Base-by-base conservation (phyloP, 2,113 vertebrate species). In the Camelus dromedarius region DNA sequence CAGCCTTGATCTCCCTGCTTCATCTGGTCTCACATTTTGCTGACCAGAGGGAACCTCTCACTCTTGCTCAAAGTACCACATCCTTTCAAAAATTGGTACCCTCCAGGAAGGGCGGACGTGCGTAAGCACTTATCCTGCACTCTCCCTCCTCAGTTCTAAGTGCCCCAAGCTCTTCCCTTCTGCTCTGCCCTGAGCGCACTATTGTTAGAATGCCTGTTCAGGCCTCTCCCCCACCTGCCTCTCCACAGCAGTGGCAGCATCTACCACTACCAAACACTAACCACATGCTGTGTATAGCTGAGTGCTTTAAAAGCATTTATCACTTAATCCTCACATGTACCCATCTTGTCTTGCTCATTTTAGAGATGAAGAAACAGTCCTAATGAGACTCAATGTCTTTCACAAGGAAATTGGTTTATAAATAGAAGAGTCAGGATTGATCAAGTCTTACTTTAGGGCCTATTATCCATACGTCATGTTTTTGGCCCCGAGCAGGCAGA, bases 321-420 rank as follows among this genome's bases (percentile, higher is more conserved):
- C 32, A 64, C 4, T 58, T 80, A 85, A 89, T 19, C 15, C 24
- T 93, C 72, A 82, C 66, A 75, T 22, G 48, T 38, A 62, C 60
- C 15, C 38, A 82, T n/a, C 56, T 28, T 54, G 4, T 75, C 89
- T 64, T 60, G 8, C 52, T 87, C 30, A 67, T 83, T 95, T 95
- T 60, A 84, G 67, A 66, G 42, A 86, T 80, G n/a, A 89, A 91
- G 16, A 89, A 91, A 48, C 38, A 77, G 81, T 69, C 69, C 66
- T 64, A 70, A 42, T 77, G 50, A 89, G 14, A 48, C 56, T 77
- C 97, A 94, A 67, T 20, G 52, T 69, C 50, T 79, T 80, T 84
- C 35, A 69, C 11, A 42, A 80, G 52, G 92, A 76, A 92, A 86
- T 42, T 11, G 35, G 62, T 66, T 89, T 67, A 35, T 62, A 76